These are phyloP conservation scores for Menura novaehollandiae DNA, from an alignment of 2,113 vertebrate genomes.

Conservation along the genomic window DNA sequence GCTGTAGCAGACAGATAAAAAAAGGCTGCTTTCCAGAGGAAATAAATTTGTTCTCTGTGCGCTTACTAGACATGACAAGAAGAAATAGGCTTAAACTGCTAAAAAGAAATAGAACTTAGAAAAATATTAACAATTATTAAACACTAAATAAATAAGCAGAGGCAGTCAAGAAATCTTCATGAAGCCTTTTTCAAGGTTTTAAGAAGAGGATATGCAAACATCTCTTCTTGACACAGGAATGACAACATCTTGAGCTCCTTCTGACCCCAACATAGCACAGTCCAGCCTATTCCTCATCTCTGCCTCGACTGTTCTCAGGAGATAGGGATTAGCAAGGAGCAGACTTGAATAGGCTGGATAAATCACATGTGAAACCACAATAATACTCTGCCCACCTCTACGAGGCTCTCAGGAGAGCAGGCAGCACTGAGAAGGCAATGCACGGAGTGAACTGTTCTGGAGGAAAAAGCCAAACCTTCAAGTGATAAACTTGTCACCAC, in stretches of 20 bases:
- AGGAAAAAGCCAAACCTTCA: not conserved
- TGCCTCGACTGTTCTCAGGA: not conserved
- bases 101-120: not conserved
- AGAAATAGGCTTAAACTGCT: not conserved
- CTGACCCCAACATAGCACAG: not conserved
- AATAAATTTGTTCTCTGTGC: not conserved
- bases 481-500: not conserved
- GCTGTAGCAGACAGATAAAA: not conserved
- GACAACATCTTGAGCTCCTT: not conserved
- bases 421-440: not conserved
- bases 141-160: not conserved
- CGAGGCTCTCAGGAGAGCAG: not conserved
- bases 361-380: not conserved
- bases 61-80: not conserved
- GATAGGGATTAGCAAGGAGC: not conserved
- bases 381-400: not conserved
- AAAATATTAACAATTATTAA: not conserved
- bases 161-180: not conserved
- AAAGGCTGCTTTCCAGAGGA: not conserved
- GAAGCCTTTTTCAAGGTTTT: not conserved
- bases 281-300: not conserved
- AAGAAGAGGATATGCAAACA: not conserved
- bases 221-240: not conserved
- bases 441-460: not conserved
- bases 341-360: not conserved